These are phyloP conservation scores for Pyralis farinalis DNA, from an alignment of 2,888 invertebrate genomes.

Conservation along the genomic window DNA sequence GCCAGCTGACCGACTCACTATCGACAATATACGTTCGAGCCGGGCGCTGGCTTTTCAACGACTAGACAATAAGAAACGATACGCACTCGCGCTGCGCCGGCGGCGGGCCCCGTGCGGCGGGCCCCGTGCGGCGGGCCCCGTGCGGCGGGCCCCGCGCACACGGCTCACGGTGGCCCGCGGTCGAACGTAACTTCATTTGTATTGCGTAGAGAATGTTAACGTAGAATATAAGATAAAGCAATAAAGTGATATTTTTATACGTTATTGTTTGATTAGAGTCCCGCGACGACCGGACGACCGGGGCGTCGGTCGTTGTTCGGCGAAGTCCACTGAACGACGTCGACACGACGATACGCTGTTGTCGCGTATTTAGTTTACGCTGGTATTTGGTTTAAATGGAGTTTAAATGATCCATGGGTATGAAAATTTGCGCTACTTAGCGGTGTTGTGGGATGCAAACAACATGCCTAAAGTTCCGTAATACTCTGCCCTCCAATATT, in stretches of 20 bases:
- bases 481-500: too few species aligned
- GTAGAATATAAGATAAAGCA: slow-evolving; percentile 37
- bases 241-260: slow-evolving; percentile 63
- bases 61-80: slow-evolving; percentile 8
- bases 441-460: too few species aligned
- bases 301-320: too few species aligned
- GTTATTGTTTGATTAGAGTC: slow-evolving; percentile 19
- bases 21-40: background rate
- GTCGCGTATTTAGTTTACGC: too few species aligned
- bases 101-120: background rate
- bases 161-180: background rate
- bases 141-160: background rate
- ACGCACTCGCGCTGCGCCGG: slow-evolving; percentile 11
- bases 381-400: too few species aligned
- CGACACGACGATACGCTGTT: too few species aligned
- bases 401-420: too few species aligned
- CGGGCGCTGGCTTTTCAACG: background rate
- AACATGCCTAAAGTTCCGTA: too few species aligned
- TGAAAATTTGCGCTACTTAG: too few species aligned
- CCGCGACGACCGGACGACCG: too few species aligned
- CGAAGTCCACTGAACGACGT: too few species aligned
- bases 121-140: background rate
- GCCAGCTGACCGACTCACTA: too few species aligned
- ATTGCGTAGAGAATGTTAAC: slow-evolving; percentile 17
- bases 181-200: slow-evolving; percentile 3